Percentiles rank a stretch among this genome's conserved stretches.
Evolutionary conservation across 2,888 invertebrate genomes (phyloP).

Genomic region (Synergus gifuensis): DNA sequence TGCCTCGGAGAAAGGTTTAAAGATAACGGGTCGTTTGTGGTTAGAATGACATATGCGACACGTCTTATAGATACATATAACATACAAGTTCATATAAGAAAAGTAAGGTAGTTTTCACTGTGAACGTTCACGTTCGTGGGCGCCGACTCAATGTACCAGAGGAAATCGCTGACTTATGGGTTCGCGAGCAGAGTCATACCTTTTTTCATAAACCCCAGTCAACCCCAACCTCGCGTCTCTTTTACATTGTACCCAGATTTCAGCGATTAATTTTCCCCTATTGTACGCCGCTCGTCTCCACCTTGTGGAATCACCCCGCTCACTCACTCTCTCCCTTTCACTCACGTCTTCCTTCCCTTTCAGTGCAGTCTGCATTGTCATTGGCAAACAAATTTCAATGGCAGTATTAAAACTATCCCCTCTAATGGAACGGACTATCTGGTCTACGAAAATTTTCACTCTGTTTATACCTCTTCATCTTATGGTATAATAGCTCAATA

Average conservation of each 20-base stretch:
- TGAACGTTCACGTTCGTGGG: constrained; percentile 57
- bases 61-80: constrained; percentile 59
- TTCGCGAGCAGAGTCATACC: constrained; percentile 70
- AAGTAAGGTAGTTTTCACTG: constrained; percentile 57
- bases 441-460: constrained; percentile 60
- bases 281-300: constrained; percentile 63
- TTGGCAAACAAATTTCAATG: constrained; percentile 77
- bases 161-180: constrained; percentile 78
- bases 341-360: constrained; percentile 49
- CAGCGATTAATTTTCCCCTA: constrained; percentile 76
- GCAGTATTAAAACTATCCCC: constrained; percentile 76
- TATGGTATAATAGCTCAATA: too few relatives aligned
- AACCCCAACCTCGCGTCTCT: constrained; percentile 70
- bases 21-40: constrained; percentile 68
- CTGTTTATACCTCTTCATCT: constrained; percentile 38
- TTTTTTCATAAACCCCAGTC: constrained; percentile 71
- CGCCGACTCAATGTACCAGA: constrained; percentile 76
- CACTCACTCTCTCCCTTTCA: constrained; percentile 50
- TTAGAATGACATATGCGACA: constrained; percentile 72
- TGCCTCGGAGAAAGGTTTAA: constrained; percentile 64
- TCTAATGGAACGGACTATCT: constrained; percentile 72
- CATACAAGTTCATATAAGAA: constrained; percentile 54
- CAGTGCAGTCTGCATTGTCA: constrained; percentile 74
- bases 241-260: constrained; percentile 76
- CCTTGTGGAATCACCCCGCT: constrained; percentile 47